Percentiles rank a stretch among this genome's conserved stretches.
These are phyloP conservation scores for Heterodera filipjevi DNA, from an alignment of 2,888 invertebrate species.

Conservation along the genomic window DNA sequence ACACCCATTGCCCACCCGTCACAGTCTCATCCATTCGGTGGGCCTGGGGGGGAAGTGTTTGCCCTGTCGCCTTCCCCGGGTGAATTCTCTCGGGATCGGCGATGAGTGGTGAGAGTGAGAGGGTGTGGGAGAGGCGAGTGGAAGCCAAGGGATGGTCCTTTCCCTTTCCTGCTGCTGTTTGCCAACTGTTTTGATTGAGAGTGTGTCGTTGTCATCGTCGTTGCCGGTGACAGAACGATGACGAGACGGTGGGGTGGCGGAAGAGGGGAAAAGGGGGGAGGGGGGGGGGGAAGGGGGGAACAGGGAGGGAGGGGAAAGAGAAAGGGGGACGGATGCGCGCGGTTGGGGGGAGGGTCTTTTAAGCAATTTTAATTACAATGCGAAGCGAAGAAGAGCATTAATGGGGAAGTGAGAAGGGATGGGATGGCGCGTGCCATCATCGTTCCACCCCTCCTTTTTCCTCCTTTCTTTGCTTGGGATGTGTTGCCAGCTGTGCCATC, in stretches of 20 bases:
- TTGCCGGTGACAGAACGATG: conserved; percentile 5
- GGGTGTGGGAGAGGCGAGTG: background rate
- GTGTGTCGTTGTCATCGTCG: conserved; percentile 5
- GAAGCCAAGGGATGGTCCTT: background rate
- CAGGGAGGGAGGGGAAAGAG: background rate
- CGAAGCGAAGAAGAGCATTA: background rate
- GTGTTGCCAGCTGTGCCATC: conserved; percentile 6
- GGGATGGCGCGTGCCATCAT: background rate
- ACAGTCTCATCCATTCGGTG: conserved; percentile 26
- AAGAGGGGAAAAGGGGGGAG: background rate
- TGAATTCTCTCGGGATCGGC: conserved; percentile 18
- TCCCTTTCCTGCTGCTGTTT: background rate
- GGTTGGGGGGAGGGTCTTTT: no score
- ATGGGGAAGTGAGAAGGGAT: background rate
- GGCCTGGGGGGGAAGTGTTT: conserved; percentile 22
- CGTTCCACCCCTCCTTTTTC: background rate
- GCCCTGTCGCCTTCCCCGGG: conserved; percentile 13
- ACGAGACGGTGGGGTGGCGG: background rate
- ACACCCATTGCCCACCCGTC: background rate
- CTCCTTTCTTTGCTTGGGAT: background rate
- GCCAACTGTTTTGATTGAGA: conserved; percentile 19
- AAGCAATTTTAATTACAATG: background rate
- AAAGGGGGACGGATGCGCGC: no score
- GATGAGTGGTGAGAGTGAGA: conserved; percentile 6
- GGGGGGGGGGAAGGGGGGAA: background rate